Base-by-base conservation (phyloP, 2,797 vertebrate genomes). In the Argentina silus region DNA sequence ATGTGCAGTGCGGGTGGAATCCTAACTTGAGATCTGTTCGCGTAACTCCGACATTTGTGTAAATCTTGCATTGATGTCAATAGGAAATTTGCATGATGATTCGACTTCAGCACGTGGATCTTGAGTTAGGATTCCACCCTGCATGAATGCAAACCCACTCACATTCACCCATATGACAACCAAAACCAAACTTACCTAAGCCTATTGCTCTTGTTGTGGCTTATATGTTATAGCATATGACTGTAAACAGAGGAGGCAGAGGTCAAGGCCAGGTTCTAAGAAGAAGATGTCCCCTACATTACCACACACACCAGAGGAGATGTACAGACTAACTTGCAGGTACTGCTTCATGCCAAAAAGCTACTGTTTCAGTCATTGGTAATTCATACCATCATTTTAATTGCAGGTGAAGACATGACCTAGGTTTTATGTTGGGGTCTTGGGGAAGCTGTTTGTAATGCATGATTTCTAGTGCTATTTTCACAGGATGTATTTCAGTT, bases 271-370 rank as follows among this genome's bases (percentile, higher is more conserved):
- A 62, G 96, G 96, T 88, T 95, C 96, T 82, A 98, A 98, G 93
- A 98, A 98, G 93, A 98, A 98, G 93, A 93, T 94, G 83, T 90
- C 96, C 85, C 91, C 94, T 7, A 42, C 59, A 27, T 93, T 97
- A 93, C 93, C 95, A 86, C 96, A 98, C 85, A 95, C 95, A 79
- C 95, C 96, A 88, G 97, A 98, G 88, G 97, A 98, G 93, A 96
- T 96, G 94, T 98, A 98, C 92, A 94, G 96, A 88, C 95, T 98
- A 80, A 95, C 96, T 91, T 98, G 97, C 97, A 97, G 97, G 97
- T 97, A 93, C 57, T 50, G n/a, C 6, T 11, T 44, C n/a, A 56
- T 69, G 27, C 6, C n/a, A 65, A 3, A 45, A 65, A 48, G 63
- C 19, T 3, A 19, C 7, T 19, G n/a, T 64, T 15, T 5, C 8